Evolutionary conservation across 2,888 invertebrate species (phyloP).

Genomic region (Psylliodes chrysocephalus): DNA sequence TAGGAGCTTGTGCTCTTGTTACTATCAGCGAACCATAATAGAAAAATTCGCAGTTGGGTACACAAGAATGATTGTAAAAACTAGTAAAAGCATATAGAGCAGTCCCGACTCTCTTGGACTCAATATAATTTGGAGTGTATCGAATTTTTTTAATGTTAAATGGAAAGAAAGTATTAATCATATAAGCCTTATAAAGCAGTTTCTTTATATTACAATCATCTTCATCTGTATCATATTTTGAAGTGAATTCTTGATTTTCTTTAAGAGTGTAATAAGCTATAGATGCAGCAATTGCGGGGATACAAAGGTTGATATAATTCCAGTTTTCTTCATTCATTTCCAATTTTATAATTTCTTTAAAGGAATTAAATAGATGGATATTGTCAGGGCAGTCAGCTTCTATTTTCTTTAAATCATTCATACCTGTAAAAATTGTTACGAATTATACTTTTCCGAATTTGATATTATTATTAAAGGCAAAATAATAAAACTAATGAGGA

Average conservation of each 20-base stretch:
- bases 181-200: slow-evolving; percentile 18
- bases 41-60: slow-evolving; percentile 29
- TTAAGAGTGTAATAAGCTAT: slow-evolving; percentile 71
- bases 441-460: too few species aligned
- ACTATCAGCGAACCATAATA: slow-evolving; percentile 33
- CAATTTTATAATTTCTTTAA: slow-evolving; percentile 71
- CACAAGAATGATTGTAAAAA: slow-evolving; percentile 42
- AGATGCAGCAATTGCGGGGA: slow-evolving; percentile 72
- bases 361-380: slow-evolving; percentile 66
- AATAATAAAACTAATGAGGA: too few species aligned
- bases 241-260: slow-evolving; percentile 68
- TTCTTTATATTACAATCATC: slow-evolving; percentile 26
- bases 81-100: slow-evolving; percentile 34
- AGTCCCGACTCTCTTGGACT: slow-evolving; percentile 16
- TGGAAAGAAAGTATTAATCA: slow-evolving; percentile 17
- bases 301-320: slow-evolving; percentile 73
- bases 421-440: slow-evolving; percentile 56
- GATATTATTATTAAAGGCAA: too few species aligned
- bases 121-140: not conserved
- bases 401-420: slow-evolving; percentile 57
- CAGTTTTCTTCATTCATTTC: slow-evolving; percentile 74
- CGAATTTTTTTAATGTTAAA: slow-evolving; percentile 23
- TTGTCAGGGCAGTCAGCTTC: slow-evolving; percentile 41
- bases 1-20: slow-evolving; percentile 31
- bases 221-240: slow-evolving; percentile 45